Percentiles rank a stretch among this genome's conserved stretches.
phyloP scores from a whole-genome alignment of 1,140 invertebrate genomes.

The Calliopsis andreniformis region DNA sequence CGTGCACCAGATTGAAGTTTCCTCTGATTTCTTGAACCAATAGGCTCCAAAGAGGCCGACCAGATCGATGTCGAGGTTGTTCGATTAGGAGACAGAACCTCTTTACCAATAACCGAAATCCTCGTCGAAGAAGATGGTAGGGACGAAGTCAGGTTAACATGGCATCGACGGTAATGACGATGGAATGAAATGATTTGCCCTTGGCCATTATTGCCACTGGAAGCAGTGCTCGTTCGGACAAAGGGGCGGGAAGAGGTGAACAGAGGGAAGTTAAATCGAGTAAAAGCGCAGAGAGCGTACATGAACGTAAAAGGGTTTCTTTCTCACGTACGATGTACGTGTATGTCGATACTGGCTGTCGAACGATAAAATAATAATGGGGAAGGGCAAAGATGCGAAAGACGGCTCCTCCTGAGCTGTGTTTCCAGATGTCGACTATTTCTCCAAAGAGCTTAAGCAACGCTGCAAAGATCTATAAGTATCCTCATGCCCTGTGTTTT shows the following conservation, averaged over 20 bases:
- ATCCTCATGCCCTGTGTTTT: slow-evolving; percentile 10
- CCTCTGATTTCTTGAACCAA: not conserved
- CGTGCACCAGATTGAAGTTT: slow-evolving; percentile 52
- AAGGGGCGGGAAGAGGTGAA: not conserved
- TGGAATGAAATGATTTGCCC: slow-evolving; percentile 67
- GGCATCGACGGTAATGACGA: slow-evolving; percentile 54
- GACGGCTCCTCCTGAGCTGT: slow-evolving; percentile 17
- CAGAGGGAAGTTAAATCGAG: slow-evolving; percentile 65
- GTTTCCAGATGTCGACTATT: slow-evolving; percentile 48
- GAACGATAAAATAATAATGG: slow-evolving; percentile 74
- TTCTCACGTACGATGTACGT: slow-evolving; percentile 70
- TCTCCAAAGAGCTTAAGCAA: slow-evolving; percentile 17
- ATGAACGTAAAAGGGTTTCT: slow-evolving; percentile 67
- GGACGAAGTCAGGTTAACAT: slow-evolving; percentile 39
- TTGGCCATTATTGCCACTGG: slow-evolving; percentile 63
- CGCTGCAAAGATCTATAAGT: not conserved
- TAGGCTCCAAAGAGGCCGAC: not conserved
- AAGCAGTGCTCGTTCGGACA: slow-evolving; percentile 31
- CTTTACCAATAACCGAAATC: slow-evolving; percentile 56
- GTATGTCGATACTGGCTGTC: slow-evolving; percentile 69
- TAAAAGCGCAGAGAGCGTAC: slow-evolving; percentile 54
- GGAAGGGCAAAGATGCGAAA: slow-evolving; percentile 48
- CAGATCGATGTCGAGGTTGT: slow-evolving; percentile 57
- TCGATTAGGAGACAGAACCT: slow-evolving; percentile 63
- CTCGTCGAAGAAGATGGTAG: slow-evolving; percentile 53